A percentile compares a stretch with the other conserved stretches of the same genome.
Conservation (phyloP, 2,888 invertebrate species). For the Chloroclystis v-ata region DNA sequence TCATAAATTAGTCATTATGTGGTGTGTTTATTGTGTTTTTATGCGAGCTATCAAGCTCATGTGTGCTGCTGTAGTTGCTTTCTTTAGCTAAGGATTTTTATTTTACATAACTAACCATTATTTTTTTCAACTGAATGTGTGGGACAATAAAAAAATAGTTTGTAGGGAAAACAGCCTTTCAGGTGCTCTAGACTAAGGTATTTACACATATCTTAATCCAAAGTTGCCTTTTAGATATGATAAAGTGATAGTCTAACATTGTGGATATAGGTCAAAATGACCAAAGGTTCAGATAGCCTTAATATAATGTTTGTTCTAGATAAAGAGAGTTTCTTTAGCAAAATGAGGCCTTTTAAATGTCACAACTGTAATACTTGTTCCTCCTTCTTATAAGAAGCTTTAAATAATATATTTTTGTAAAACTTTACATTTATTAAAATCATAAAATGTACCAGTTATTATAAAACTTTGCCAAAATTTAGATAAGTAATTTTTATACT, state of each 20-base stretch:
- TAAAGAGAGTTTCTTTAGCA: conserved; percentile 47
- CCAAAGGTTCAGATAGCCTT: conserved; percentile 64
- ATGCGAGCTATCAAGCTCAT: conserved; percentile 58
- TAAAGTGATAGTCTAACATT: conserved; percentile 64
- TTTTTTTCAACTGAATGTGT: conserved; percentile 63
- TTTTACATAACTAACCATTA: conserved; percentile 34
- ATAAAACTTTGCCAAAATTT: conserved; percentile 68
- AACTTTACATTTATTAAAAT: conserved; percentile 50
- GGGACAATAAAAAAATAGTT: conserved; percentile 50
- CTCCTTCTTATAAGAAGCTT: conserved; percentile 57
- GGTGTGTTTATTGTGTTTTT: conserved; percentile 70
- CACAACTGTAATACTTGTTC: conserved; percentile 52
- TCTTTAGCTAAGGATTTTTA: conserved; percentile 49
- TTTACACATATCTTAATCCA: conserved; percentile 72
- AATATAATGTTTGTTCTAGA: conserved; percentile 65
- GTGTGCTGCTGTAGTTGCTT: conserved; percentile 75
- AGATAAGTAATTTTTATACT: conserved; percentile 68
- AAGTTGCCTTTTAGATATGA: conserved; percentile 77
- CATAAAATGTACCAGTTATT: conserved; percentile 56
- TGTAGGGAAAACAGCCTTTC: conserved; percentile 62
- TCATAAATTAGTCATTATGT: conserved; percentile 73
- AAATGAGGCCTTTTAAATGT: conserved; percentile 55
- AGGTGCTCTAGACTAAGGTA: conserved; percentile 73
- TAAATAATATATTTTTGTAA: conserved; percentile 66
- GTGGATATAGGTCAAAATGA: conserved; percentile 62